These are phyloP conservation scores for Suricata suricatta DNA, from an alignment of 2,113 vertebrate species.

Conservation along the genomic window DNA sequence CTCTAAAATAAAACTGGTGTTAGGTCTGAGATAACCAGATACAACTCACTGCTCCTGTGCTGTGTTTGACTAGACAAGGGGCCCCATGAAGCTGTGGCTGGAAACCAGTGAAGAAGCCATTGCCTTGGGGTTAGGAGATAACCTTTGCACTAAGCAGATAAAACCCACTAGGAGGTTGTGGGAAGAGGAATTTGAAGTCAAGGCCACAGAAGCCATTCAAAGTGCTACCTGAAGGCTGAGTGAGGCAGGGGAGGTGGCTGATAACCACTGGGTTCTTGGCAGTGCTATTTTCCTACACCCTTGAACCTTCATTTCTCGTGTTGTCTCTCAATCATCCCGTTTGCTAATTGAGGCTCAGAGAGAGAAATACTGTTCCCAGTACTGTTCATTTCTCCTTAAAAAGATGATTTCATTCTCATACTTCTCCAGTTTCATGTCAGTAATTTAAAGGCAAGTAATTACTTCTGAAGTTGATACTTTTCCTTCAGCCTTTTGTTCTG, in stretches of 20 bases:
- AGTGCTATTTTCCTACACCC: not conserved
- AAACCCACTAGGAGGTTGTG: not conserved
- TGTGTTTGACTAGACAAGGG: not conserved
- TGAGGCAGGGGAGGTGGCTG: not conserved
- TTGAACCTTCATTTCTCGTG: not conserved
- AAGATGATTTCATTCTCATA: not conserved
- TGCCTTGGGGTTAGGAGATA: no score
- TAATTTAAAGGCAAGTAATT: not conserved
- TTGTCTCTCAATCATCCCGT: not conserved
- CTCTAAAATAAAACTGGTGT: not conserved
- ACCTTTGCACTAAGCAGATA: not conserved
- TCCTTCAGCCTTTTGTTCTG: not conserved
- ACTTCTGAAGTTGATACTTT: not conserved
- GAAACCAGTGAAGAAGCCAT: not conserved
- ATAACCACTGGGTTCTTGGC: not conserved
- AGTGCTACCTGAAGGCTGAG: rapidly evolving
- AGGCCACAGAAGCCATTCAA: not conserved
- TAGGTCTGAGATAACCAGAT: not conserved
- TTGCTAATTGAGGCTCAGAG: not conserved
- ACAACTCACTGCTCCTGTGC: rapidly evolving
- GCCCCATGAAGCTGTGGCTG: not conserved
- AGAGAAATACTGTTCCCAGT: not conserved
- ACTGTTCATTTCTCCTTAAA: not conserved
- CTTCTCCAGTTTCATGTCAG: not conserved
- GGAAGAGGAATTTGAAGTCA: not conserved